phyloP scores from a whole-genome alignment of 1,140 invertebrate genomes.

The Pogonognathellus flavescens region DNA sequence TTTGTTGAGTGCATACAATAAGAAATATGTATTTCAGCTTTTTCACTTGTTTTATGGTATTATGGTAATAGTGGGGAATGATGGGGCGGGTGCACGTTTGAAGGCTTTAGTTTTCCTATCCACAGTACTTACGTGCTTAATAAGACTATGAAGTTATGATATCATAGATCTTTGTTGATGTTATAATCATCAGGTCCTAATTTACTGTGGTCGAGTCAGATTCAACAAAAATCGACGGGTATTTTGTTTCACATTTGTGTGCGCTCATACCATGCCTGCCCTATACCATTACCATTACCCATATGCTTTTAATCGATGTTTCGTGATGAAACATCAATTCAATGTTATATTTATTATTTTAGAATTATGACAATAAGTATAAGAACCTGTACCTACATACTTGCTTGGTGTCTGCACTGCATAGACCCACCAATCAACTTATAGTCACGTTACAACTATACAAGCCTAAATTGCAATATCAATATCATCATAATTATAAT shows the following conservation, averaged over 20 bases:
- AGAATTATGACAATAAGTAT: too few species aligned
- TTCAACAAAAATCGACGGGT: not conserved
- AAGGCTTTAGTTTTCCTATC: not conserved
- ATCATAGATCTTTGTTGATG: slow-evolving; percentile 31
- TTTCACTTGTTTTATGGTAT: slow-evolving; percentile 34
- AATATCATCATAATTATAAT: too few species aligned
- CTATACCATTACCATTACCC: not conserved
- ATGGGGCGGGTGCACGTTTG: slow-evolving; percentile 22
- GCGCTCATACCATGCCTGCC: too few species aligned
- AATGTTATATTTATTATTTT: too few species aligned
- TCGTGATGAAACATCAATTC: not conserved
- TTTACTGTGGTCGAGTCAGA: not conserved
- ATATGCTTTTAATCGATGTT: not conserved
- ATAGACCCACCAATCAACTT: too few species aligned
- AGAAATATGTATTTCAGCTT: not conserved
- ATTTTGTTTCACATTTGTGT: not conserved
- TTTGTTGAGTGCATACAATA: slow-evolving; percentile 1
- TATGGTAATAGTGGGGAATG: slow-evolving; percentile 37
- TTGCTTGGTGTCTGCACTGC: too few species aligned
- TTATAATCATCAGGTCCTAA: slow-evolving; percentile 16
- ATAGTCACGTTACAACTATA: too few species aligned
- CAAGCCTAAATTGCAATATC: too few species aligned
- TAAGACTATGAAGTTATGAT: not conserved
- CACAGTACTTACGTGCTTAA: not conserved
- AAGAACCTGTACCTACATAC: too few species aligned